Base-by-base conservation (phyloP, 2,113 vertebrate genomes). In the Scomber japonicus region DNA sequence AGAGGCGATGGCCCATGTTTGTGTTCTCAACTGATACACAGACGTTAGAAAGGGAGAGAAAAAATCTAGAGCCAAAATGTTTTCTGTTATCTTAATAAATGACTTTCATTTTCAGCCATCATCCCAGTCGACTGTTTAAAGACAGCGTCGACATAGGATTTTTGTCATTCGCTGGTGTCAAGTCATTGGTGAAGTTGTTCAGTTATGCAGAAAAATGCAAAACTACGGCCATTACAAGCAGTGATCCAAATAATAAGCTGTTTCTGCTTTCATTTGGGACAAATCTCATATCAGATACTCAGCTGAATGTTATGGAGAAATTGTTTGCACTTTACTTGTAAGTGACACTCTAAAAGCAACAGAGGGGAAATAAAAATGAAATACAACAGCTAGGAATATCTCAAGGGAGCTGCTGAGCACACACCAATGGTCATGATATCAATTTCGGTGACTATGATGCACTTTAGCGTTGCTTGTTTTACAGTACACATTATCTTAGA, bases 181-280 rank as follows among this genome's bases (percentile, higher is more conserved):
- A 78, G 51, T 71, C 77, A 59, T 46, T 67, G 74, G 50, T 77
- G 27, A 78, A 78, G 65, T 75, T 71, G 64, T 79, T 81, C 64
- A 66, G 78, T 35, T 72, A 87, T 80, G 76, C 72, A 71, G 51
- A 78, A 79, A 82, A 83, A 82, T 68, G 66, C 60, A 80, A 54
- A 62, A 40, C 60, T 54, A 50, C 71, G 74, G 64, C 49, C 56
- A 75, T 82, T 83, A 76, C 73, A 65, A 48, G 78, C 87, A 83
- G 59, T 71, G 78, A 84, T 88, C 78, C 73, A 82, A 82, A 77
- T 87, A 83, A 81, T 84, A 79, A 84, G 81, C 73, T 71, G 61
- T 75, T 66, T 46, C 45, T 71, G 81, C 73, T 69, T 88, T 86
- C 80, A 83, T 75, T 65, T 73, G 27, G 63, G 81, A 83, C 54